Evolutionary conservation across 2,113 vertebrate species (phyloP).

Genomic region (Accipiter cooperii): DNA sequence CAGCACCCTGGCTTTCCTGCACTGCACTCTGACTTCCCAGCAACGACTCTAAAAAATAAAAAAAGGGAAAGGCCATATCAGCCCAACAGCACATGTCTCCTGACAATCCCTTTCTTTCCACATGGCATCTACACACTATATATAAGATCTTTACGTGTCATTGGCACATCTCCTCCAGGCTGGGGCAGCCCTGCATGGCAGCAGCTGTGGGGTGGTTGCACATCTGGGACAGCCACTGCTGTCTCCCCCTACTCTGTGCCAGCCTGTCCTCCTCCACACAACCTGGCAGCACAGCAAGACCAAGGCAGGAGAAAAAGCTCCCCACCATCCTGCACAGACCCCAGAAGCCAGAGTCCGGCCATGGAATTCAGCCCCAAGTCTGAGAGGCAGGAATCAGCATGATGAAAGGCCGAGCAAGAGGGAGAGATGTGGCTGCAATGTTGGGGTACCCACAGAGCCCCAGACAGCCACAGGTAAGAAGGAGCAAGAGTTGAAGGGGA

Average conservation of each 20-base stretch:
- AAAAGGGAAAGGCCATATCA: not conserved
- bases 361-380: not conserved
- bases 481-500: not conserved
- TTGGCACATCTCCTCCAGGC: not conserved
- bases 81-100: not conserved
- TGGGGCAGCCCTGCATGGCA: not conserved
- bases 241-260: not conserved
- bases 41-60: constrained; percentile 69
- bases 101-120: not conserved
- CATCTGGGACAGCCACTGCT: not conserved
- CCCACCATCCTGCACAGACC: not conserved
- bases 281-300: not conserved
- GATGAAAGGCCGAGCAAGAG: not conserved
- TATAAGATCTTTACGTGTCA: not conserved
- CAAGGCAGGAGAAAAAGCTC: not conserved
- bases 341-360: not conserved
- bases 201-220: not conserved
- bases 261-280: not conserved
- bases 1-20: constrained; percentile 64
- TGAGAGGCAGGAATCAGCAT: not conserved
- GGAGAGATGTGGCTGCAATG: not conserved
- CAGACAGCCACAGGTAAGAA: not conserved
- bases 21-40: constrained; percentile 65
- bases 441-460: not conserved
- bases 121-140: not conserved